A percentile compares a stretch with the other conserved stretches of the same genome.
Evolutionary conservation across 2,888 invertebrate species (phyloP).

Genomic region (Adelognathus sp.): DNA sequence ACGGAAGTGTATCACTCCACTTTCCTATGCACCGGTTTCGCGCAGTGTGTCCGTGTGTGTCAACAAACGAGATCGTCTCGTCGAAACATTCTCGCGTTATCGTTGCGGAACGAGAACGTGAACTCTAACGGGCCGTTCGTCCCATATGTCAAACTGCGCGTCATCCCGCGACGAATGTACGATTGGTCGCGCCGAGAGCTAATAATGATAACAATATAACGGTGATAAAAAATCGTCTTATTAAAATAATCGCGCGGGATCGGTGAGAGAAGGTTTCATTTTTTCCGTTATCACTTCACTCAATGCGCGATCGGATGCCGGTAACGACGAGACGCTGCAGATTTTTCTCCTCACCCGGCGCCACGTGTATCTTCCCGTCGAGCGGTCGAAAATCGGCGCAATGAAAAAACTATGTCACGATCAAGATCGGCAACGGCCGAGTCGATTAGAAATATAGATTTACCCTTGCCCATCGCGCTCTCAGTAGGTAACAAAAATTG

Average conservation of each 20-base stretch:
- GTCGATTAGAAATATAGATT: no score
- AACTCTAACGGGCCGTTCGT: not conserved
- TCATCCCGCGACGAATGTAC: constrained; percentile 2
- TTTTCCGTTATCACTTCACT: no score
- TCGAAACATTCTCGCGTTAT: not conserved
- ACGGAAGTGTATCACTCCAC: not conserved
- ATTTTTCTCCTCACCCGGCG: not conserved
- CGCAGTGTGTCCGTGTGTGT: not conserved
- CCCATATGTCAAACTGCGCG: constrained; percentile 49
- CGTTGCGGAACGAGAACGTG: not conserved
- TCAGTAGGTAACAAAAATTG: no score
- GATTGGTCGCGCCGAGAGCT: constrained; percentile 23
- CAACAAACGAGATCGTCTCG: not conserved
- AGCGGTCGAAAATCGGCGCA: no score
- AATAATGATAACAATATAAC: no score
- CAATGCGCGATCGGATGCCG: no score
- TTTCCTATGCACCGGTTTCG: no score
- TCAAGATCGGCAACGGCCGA: no score
- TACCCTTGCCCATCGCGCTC: no score
- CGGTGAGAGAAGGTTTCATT: not conserved
- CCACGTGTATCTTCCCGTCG: not conserved
- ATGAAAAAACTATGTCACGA: no score
- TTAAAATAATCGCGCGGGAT: constrained; percentile 3
- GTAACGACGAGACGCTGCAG: not conserved
- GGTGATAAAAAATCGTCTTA: constrained; percentile 20